phyloP scores from a whole-genome alignment of 2,888 invertebrate species.

The Beris chalybata region DNA sequence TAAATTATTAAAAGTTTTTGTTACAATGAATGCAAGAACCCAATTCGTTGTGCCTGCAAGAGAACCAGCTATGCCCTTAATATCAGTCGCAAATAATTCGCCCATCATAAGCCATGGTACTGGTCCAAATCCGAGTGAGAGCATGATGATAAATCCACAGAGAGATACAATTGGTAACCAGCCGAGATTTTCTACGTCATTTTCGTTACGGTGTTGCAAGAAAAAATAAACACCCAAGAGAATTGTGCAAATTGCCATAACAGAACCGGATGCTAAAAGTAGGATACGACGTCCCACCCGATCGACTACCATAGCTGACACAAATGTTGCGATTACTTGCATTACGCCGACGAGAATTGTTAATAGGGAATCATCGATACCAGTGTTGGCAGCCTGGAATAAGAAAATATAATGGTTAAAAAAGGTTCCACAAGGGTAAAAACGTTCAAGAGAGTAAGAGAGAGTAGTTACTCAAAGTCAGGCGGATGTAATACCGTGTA shows the following conservation, averaged over 20 bases:
- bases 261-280: constrained; percentile 68
- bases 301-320: constrained; percentile 78
- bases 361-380: constrained; percentile 62
- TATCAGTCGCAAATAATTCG: constrained; percentile 78
- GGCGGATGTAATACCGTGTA: too few relatives aligned
- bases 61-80: constrained; percentile 75
- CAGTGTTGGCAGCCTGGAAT: constrained; percentile 50
- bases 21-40: constrained; percentile 78
- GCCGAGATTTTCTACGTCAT: constrained; percentile 60
- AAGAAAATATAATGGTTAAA: constrained; percentile 17
- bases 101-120: constrained; percentile 77
- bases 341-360: constrained; percentile 83
- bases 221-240: constrained; percentile 73
- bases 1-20: constrained; percentile 69
- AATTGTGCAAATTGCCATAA: constrained; percentile 71
- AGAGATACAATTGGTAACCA: constrained; percentile 77
- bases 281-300: constrained; percentile 76
- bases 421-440: too few relatives aligned
- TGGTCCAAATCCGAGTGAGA: constrained; percentile 84
- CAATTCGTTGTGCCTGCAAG: constrained; percentile 82
- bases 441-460: too few relatives aligned
- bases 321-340: constrained; percentile 69
- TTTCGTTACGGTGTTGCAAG: constrained; percentile 49
- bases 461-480: too few relatives aligned
- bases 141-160: constrained; percentile 76